phyloP scores from a whole-genome alignment of 2,888 invertebrate genomes.

The Nemapogon koenigi region DNA sequence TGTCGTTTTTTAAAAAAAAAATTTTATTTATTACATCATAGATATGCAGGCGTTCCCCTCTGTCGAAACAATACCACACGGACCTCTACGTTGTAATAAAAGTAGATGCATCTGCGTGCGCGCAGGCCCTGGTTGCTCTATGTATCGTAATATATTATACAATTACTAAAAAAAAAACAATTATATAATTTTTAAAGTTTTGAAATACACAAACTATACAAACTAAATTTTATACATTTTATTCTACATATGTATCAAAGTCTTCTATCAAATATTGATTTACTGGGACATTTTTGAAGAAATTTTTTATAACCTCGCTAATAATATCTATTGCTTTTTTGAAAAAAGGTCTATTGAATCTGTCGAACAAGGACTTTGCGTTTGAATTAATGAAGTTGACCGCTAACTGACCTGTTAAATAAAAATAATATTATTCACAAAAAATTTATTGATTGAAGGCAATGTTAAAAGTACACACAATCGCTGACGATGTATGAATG shows the following conservation, averaged over 20 bases:
- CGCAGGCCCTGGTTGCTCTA: background rate
- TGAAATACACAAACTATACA: background rate
- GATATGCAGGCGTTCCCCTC: too few relatives aligned
- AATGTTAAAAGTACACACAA: too few relatives aligned
- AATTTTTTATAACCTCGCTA: slow-evolving; percentile 17
- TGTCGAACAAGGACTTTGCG: slow-evolving; percentile 6
- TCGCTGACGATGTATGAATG: too few relatives aligned
- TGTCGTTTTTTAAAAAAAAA: too few relatives aligned
- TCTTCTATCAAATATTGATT: slow-evolving; percentile 27
- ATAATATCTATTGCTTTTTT: slow-evolving; percentile 21
- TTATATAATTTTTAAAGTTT: background rate
- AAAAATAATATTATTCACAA: background rate
- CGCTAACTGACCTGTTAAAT: slow-evolving; percentile 3
- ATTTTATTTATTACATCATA: too few relatives aligned
- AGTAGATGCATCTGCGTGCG: background rate
- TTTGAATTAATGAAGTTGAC: slow-evolving; percentile 5
- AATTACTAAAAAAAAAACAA: background rate
- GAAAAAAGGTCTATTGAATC: slow-evolving; percentile 22
- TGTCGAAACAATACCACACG: too few relatives aligned
- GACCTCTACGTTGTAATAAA: background rate
- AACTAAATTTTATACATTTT: background rate
- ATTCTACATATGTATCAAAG: slow-evolving; percentile 19
- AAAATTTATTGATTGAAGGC: too few relatives aligned
- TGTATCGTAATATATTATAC: background rate
- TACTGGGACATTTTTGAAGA: slow-evolving; percentile 24